phyloP scores from a whole-genome alignment of 1,140 invertebrate species.

The Drosophila mauritiana region DNA sequence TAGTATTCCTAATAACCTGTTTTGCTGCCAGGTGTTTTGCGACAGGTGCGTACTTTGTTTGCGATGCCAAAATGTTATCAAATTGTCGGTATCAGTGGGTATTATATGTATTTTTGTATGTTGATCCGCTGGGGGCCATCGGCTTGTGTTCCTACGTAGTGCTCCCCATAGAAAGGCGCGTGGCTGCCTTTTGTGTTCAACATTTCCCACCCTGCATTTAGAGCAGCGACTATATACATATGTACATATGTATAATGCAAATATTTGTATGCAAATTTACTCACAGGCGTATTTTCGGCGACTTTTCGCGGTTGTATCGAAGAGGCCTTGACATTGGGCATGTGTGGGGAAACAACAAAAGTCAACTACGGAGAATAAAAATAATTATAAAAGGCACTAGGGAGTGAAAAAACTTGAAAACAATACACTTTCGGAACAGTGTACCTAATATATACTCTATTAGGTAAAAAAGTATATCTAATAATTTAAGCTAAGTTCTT shows the following conservation, averaged over 20 bases:
- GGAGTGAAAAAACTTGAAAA: not conserved
- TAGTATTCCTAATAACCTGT: not conserved
- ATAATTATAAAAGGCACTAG: constrained; percentile 25
- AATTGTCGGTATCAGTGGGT: constrained; percentile 30
- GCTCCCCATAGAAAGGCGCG: constrained; percentile 18
- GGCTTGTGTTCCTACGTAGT: constrained; percentile 6
- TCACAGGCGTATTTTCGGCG: constrained; percentile 34
- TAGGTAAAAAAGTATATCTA: no score
- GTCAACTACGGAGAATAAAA: constrained; percentile 17
- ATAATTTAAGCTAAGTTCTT: no score
- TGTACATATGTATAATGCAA: constrained; percentile 14
- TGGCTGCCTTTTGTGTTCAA: constrained; percentile 16
- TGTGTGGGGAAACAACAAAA: constrained; percentile 38
- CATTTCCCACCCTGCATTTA: constrained; percentile 13
- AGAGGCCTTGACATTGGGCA: constrained; percentile 66
- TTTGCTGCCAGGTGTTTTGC: constrained; percentile 24
- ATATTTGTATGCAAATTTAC: constrained; percentile 51
- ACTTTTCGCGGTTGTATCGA: constrained; percentile 8
- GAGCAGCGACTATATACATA: not conserved
- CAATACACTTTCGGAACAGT: no score
- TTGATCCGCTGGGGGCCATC: constrained; percentile 32
- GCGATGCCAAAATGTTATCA: constrained; percentile 25
- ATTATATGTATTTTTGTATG: constrained; percentile 22
- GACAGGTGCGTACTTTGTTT: constrained; percentile 36
- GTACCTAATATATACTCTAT: not conserved